A percentile compares a stretch with the other conserved stretches of the same genome.
These are phyloP conservation scores for Manis javanica DNA, from an alignment of 2,797 vertebrate genomes.

Conservation along the genomic window DNA sequence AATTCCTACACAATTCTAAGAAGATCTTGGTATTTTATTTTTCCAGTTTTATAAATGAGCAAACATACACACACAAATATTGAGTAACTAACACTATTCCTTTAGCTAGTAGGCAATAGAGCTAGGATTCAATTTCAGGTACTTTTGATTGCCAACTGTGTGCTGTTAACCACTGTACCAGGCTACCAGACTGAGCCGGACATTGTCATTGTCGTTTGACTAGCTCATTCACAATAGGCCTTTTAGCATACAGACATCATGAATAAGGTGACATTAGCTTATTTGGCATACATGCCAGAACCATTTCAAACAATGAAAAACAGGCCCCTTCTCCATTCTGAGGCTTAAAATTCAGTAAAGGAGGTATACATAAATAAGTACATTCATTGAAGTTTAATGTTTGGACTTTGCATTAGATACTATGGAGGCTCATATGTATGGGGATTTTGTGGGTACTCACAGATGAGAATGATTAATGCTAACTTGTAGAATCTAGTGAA, in stretches of 20 bases:
- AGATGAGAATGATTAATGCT: not conserved
- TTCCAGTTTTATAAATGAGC: not conserved
- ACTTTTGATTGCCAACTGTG: not conserved
- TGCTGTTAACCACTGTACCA: not conserved
- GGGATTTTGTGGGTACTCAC: not conserved
- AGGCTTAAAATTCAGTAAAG: not conserved
- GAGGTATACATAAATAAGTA: not conserved
- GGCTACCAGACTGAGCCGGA: not conserved
- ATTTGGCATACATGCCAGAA: not conserved
- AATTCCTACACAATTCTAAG: not conserved
- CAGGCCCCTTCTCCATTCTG: not conserved
- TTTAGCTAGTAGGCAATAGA: not conserved
- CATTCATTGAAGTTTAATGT: not conserved
- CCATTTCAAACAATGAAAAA: not conserved
- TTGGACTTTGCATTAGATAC: not conserved
- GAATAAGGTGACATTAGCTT: not conserved
- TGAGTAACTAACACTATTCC: not conserved
- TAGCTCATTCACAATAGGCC: not conserved
- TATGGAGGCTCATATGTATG: not conserved
- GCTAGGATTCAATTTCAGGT: not conserved
- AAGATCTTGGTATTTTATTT: not conserved
- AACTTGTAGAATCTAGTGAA: not conserved
- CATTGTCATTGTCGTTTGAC: not conserved
- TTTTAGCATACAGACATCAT: not conserved
- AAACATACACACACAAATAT: not conserved